Base-by-base conservation (phyloP, 2,797 vertebrate genomes). In the Sebastolobus altivelis region DNA sequence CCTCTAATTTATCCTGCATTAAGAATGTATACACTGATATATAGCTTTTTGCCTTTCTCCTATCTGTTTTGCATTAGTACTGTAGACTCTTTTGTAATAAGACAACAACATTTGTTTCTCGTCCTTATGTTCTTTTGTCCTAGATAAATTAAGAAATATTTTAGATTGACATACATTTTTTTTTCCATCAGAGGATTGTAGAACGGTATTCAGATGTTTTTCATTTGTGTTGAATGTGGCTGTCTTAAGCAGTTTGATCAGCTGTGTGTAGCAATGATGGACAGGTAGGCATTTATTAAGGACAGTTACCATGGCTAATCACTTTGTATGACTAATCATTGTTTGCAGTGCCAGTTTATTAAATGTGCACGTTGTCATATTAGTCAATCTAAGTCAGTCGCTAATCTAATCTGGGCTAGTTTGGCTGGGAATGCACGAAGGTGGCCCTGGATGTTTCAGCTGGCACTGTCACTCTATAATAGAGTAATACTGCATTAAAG, bases 301-400 rank as follows among this genome's bases (percentile, higher is more conserved):
- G 33, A 75, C 49, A 8, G 33, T 11, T 20, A 56, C 56, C 54
- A 25, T 49, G 3, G n/a, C 29, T 43, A 46, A 22, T 62, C 25
- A 9, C 25, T 40, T 62, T 18, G 58, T 61, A 8, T 1, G 31
- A 20, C 66, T 29, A n/a, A 35, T 54, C 33, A 16, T 49, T 61
- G 75, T 62, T 61, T 68, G 56, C 37, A 4, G n/a, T 25, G 16
- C 22, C 65, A 16, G 29, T 27, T 77, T 77, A 62, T 54, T 38
- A 54, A 69, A 76, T 27, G 4, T 20, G 9, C 40, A 52, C 18
- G 1, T n/a, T 76, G 55, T 68, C 55, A 18, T 20, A 14, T 60
- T 52, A 52, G 40, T 37, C 38, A 10, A 20, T 37, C 9, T 27
- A 12, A 65, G 0, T 35, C 16, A 27, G 55, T 29, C 5, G 16